Conservation (phyloP, 2,797 vertebrate genomes). For the Streptopelia turtur region DNA sequence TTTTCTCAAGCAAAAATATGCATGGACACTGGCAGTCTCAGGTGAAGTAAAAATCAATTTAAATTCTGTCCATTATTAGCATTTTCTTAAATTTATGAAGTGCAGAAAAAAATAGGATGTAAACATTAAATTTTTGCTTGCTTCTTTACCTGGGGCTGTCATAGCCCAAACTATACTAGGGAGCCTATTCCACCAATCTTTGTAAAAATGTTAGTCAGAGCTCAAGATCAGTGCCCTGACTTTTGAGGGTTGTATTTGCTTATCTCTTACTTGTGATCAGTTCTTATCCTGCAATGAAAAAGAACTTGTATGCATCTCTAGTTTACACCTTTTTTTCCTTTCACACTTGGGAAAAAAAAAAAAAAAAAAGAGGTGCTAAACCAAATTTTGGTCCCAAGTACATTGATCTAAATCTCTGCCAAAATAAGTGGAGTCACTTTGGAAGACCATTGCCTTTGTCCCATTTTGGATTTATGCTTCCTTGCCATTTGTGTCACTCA, state of each 20-base stretch:
- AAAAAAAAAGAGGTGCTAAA: neutral
- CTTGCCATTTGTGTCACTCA: neutral
- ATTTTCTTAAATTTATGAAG: neutral
- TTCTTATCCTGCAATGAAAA: neutral
- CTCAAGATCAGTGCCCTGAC: neutral
- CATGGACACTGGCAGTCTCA: neutral
- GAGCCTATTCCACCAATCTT: neutral
- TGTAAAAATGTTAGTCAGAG: neutral
- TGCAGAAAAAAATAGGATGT: neutral
- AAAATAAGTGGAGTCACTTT: neutral
- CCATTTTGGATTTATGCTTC: neutral
- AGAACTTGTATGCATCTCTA: neutral
- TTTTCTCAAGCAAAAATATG: neutral
- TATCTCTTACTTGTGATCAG: neutral
- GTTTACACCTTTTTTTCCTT: neutral
- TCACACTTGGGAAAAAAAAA: neutral
- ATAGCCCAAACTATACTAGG: neutral
- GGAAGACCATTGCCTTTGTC: neutral
- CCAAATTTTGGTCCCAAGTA: neutral
- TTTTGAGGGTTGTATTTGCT: neutral
- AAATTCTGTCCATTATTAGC: neutral
- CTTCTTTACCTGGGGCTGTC: neutral
- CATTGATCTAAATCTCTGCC: neutral
- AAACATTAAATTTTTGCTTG: neutral
- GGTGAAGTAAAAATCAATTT: neutral